Percentiles rank a stretch among this genome's conserved stretches.
These are phyloP conservation scores for Anabas testudineus DNA, from an alignment of 2,797 vertebrate species.

Conservation along the genomic window DNA sequence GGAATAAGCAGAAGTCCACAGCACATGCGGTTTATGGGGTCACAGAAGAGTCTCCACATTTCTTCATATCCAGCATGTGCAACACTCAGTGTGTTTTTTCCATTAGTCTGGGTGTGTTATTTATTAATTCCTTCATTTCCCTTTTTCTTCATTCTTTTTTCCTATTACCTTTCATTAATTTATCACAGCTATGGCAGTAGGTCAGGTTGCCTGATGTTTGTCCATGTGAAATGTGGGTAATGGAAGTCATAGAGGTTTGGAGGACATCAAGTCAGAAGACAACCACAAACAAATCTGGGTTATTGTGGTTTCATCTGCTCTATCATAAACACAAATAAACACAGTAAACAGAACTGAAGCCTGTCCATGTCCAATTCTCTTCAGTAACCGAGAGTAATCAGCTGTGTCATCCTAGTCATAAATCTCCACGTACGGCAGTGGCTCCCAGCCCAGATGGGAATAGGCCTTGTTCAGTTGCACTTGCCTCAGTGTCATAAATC, in stretches of 20 bases:
- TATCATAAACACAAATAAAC: constrained; percentile 65
- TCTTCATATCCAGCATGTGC: constrained; percentile 54
- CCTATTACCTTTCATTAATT: constrained; percentile 17
- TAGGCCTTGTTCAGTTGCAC: constrained; percentile 67
- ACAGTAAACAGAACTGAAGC: constrained; percentile 48
- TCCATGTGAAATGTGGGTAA: constrained; percentile 18
- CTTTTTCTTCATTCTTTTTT: neutral
- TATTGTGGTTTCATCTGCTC: constrained; percentile 38
- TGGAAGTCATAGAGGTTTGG: constrained; percentile 37
- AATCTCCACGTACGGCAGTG: constrained; percentile 73
- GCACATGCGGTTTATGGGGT: constrained; percentile 76
- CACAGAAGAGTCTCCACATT: constrained; percentile 66
- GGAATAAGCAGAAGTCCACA: constrained; percentile 58
- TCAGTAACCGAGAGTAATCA: constrained; percentile 82
- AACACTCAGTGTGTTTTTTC: constrained; percentile 70
- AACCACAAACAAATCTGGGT: constrained; percentile 42
- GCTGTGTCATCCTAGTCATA: constrained; percentile 82
- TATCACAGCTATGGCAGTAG: constrained; percentile 34
- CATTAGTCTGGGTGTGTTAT: constrained; percentile 69
- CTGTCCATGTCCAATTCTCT: constrained; percentile 77
- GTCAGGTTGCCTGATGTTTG: constrained; percentile 33
- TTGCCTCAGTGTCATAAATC: constrained; percentile 80
- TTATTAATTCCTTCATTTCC: constrained; percentile 28
- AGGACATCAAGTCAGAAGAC: constrained; percentile 47
- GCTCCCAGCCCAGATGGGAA: constrained; percentile 76